phyloP scores from a whole-genome alignment of 2,113 vertebrate species.

The Eulacestoma nigropectus region DNA sequence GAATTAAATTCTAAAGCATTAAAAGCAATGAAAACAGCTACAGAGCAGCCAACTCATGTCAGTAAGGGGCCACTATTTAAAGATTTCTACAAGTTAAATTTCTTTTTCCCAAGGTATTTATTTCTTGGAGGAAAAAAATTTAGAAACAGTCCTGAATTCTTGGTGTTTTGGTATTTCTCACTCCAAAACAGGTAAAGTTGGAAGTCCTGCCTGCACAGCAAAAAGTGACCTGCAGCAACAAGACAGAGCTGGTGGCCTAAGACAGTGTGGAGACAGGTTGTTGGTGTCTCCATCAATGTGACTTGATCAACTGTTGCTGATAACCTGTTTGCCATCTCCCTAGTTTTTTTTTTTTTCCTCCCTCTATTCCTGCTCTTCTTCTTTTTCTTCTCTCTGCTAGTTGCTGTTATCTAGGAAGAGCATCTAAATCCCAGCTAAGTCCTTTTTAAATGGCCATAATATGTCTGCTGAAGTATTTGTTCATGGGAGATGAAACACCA shows the following conservation, averaged over 20 bases:
- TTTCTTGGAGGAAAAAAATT: not conserved
- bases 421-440: not conserved
- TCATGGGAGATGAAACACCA: not conserved
- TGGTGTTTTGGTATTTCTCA: not conserved
- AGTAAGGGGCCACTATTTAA: not conserved
- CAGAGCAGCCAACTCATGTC: not conserved
- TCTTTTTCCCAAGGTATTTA: not conserved
- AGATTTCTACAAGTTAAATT: not conserved
- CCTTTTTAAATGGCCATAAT: not conserved
- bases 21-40: not conserved
- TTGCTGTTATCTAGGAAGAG: not conserved
- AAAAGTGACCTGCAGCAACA: not conserved
- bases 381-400: not conserved
- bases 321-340: not conserved
- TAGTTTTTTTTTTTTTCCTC: not conserved
- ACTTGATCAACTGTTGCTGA: not conserved
- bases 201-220: not conserved
- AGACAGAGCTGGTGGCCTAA: not conserved
- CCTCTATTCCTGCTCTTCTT: not conserved
- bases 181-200: not conserved
- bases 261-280: not conserved
- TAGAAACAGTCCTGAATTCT: not conserved
- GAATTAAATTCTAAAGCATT: not conserved
- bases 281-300: not conserved
- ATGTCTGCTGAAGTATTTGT: not conserved